Conservation (phyloP, 1,140 invertebrate species). For the Drosophila tsacasi region DNA sequence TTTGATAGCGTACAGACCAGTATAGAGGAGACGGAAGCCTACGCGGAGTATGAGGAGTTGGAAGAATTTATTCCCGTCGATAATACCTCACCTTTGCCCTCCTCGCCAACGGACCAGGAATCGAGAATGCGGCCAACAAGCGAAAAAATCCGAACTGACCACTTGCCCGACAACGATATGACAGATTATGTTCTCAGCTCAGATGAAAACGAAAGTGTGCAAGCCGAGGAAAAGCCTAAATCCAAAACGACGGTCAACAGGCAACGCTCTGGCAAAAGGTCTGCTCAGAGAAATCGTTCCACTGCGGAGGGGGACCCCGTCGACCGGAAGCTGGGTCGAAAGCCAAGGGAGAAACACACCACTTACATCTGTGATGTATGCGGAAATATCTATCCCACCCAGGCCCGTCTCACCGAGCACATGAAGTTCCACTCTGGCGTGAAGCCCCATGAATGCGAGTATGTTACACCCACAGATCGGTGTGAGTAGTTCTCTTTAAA, state of each 20-base stretch:
- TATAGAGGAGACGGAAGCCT: slow-evolving; percentile 50
- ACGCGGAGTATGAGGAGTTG: slow-evolving; percentile 61
- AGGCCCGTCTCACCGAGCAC: slow-evolving; percentile 76
- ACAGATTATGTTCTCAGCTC: slow-evolving; percentile 35
- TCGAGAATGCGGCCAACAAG: neutral
- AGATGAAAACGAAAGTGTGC: slow-evolving; percentile 44
- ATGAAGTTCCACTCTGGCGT: slow-evolving; percentile 79
- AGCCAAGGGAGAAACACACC: slow-evolving; percentile 56
- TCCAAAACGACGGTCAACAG: slow-evolving; percentile 7
- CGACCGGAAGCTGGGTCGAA: slow-evolving; percentile 59
- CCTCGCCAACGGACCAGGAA: neutral
- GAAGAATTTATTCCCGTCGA: slow-evolving; percentile 45
- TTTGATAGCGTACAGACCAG: slow-evolving; percentile 45
- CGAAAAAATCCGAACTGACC: neutral
- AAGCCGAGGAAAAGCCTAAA: slow-evolving; percentile 3
- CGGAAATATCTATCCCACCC: slow-evolving; percentile 77
- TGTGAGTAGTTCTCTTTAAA: neutral
- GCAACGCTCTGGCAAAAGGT: slow-evolving; percentile 17
- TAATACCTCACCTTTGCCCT: neutral
- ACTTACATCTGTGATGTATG: slow-evolving; percentile 81
- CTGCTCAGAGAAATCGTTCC: neutral
- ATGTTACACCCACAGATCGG: neutral
- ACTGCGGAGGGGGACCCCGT: neutral
- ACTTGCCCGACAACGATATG: slow-evolving; percentile 17
- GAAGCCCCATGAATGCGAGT: slow-evolving; percentile 83